Evolutionary conservation across 2,797 vertebrate genomes (phyloP).

Genomic region (Lagocephalus sceleratus): DNA sequence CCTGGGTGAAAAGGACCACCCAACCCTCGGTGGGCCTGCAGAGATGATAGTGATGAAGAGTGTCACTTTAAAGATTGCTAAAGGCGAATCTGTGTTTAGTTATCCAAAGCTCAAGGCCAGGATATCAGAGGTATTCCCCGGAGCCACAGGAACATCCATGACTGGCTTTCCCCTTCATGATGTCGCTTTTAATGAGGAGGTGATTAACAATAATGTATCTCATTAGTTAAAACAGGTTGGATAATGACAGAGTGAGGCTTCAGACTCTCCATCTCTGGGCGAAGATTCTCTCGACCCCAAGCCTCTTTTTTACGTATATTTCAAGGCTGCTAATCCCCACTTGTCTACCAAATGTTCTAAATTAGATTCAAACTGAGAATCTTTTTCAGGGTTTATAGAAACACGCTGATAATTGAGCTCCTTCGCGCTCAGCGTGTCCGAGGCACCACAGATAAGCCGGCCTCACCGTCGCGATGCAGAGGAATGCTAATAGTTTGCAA

Average conservation of each 20-base stretch:
- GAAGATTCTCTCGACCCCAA: no score
- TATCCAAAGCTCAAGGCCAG: constrained; percentile 3
- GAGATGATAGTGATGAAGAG: constrained; percentile 10
- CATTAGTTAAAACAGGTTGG: constrained; percentile 71
- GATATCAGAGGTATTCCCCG: constrained; percentile 22
- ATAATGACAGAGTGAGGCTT: constrained; percentile 33
- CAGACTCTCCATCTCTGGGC: no score
- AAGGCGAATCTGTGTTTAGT: constrained; percentile 4
- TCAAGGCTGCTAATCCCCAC: no score
- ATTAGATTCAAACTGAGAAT: no score
- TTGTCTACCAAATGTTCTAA: no score
- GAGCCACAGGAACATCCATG: constrained; percentile 16
- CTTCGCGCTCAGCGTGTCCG: neutral
- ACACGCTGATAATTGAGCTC: no score
- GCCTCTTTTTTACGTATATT: no score
- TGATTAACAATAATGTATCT: constrained; percentile 71
- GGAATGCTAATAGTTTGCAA: constrained; percentile 79
- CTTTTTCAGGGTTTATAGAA: no score
- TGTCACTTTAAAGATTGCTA: constrained; percentile 18
- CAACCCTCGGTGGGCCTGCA: constrained; percentile 8
- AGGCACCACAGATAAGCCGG: constrained; percentile 9
- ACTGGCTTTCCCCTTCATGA: constrained; percentile 45
- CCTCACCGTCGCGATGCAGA: constrained; percentile 35
- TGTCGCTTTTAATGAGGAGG: constrained; percentile 61
- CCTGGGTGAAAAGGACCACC: constrained; percentile 24